phyloP scores from a whole-genome alignment of 2,797 vertebrate genomes.

The Arremon brunneinucha region DNA sequence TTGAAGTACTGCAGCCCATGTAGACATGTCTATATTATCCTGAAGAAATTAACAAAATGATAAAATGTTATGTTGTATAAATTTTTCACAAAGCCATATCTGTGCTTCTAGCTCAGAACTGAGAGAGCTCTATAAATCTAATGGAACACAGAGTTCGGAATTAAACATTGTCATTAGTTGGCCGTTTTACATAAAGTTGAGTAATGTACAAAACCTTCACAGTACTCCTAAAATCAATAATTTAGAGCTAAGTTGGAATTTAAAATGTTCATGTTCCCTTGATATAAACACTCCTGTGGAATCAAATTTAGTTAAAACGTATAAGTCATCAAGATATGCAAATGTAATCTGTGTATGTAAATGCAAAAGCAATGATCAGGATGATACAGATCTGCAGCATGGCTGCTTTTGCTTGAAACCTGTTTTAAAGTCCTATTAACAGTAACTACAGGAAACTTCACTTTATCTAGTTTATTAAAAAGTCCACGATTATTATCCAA shows the following conservation, averaged over 20 bases:
- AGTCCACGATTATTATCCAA: background rate
- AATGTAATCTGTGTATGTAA: constrained; percentile 21
- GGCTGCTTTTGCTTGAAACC: background rate
- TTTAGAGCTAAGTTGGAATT: constrained; percentile 29
- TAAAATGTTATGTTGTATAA: constrained; percentile 56
- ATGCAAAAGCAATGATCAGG: background rate
- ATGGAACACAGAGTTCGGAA: constrained; percentile 11
- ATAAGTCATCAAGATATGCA: background rate
- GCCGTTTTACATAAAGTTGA: constrained; percentile 38
- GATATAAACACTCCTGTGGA: constrained; percentile 16
- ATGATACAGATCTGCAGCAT: background rate
- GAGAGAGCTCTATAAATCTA: constrained; percentile 34
- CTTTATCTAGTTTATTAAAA: background rate
- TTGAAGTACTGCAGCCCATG: background rate
- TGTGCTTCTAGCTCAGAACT: constrained; percentile 34
- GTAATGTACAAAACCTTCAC: background rate
- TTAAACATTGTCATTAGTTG: constrained; percentile 48
- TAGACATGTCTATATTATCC: constrained; percentile 32
- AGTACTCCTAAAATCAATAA: constrained; percentile 49
- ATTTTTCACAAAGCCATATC: constrained; percentile 57
- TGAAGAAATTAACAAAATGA: constrained; percentile 63
- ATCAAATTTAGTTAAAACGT: constrained; percentile 13
- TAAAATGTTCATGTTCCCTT: constrained; percentile 17
- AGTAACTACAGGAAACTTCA: background rate
- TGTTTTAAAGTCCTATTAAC: background rate